phyloP scores from a whole-genome alignment of 2,113 vertebrate species.

The Lophius piscatorius region DNA sequence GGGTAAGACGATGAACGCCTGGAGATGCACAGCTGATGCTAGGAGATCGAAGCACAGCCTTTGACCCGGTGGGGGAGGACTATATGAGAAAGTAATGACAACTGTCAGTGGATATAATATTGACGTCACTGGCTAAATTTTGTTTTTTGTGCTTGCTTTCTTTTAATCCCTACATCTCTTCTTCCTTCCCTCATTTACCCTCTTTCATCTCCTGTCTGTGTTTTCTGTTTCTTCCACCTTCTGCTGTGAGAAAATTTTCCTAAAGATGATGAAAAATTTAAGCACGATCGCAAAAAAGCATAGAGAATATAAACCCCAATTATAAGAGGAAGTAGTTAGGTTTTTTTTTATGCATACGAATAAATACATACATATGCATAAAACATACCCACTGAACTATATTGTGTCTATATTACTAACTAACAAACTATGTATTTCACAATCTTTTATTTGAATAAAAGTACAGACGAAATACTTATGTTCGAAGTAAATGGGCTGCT shows the following conservation, averaged over 20 bases:
- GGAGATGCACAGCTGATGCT: slow-evolving; percentile 53
- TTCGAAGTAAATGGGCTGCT: no score
- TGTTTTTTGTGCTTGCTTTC: slow-evolving; percentile 6
- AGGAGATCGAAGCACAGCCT: slow-evolving; percentile 52
- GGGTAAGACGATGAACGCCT: slow-evolving; percentile 33
- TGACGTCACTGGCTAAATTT: slow-evolving; percentile 15
- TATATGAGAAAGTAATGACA: slow-evolving; percentile 43
- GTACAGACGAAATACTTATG: no score
- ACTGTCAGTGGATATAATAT: slow-evolving; percentile 40
- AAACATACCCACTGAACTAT: no score
- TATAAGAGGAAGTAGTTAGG: no score
- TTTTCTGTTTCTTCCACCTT: background rate
- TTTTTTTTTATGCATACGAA: no score
- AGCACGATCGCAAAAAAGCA: background rate
- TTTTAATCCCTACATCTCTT: background rate
- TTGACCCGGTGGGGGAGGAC: slow-evolving; percentile 47
- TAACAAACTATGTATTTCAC: no score
- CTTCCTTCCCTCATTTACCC: no score
- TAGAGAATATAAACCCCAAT: background rate
- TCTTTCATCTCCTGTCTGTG: background rate
- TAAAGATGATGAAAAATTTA: background rate
- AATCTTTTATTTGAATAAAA: no score
- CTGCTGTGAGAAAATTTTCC: background rate
- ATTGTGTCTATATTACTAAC: no score
- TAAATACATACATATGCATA: no score